Evolutionary conservation across 2,888 invertebrate genomes (phyloP), one percentile per base, ranked within the genome.

Genomic region (Trachelus iudaicus): DNA sequence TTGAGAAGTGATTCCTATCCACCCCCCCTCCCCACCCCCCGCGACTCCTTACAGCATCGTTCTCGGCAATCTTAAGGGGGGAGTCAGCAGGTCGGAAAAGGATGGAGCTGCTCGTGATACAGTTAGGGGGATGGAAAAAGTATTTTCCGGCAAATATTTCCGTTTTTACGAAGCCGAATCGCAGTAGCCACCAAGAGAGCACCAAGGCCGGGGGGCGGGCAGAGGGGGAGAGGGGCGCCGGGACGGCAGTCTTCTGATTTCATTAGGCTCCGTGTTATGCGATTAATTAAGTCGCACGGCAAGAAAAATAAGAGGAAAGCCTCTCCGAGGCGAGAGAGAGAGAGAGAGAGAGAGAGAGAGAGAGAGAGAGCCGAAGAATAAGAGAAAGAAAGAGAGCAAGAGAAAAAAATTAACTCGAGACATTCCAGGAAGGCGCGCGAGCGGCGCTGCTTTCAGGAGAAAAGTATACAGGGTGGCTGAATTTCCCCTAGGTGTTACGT

Each of bases 251-350:
- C 89, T 89, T 90, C 90, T 91, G 91, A 91, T 91, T 91, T 91
- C 91, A 91, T 91, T 91, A 91, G 91, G 90, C 87, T 86, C 90
- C 88, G 91, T 91, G 91, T 91, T 91, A 91, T 91, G 91, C 91
- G 91, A 91, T 91, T 91, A 91, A 91, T 91, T 91, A 91, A 91
- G 91, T 91, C 90, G 90, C 90, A 88, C 85, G 86, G 86, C 86
- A 87, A 88, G 87, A 89, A 90, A 90, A 90, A 89, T 87, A 89
- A 87, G 86, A 88, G 86, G 83, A 83, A 81, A 86, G 81, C 37
- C 77, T 56, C 56, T 31, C 71, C 15, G 35, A 35, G 35, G n/a
- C 40, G 69, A 73, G 76, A 37, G 37, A 37, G 34, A 34, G 34
- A 35, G 35, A 35, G 4, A 4, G 37, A 37, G 34, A 35, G 35